Evolutionary conservation across 2,113 vertebrate genomes (phyloP).

Genomic region (Leucoraja erinaceus): DNA sequence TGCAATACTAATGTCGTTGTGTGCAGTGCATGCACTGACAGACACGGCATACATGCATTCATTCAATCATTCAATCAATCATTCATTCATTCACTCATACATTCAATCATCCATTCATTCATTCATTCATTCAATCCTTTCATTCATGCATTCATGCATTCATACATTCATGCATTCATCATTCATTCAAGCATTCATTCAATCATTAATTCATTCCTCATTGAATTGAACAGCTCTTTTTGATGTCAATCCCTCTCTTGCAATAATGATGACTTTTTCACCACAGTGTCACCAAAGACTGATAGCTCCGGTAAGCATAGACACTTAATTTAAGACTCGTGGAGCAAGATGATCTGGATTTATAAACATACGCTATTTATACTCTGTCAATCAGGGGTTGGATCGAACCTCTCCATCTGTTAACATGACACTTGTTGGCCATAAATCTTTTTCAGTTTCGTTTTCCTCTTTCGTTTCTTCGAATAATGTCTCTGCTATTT

Average conservation of each 20-base stretch:
- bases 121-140: too few relatives aligned
- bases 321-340: background rate
- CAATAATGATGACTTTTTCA: background rate
- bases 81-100: too few relatives aligned
- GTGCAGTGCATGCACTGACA: too few relatives aligned
- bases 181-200: too few relatives aligned
- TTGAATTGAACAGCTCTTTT: background rate
- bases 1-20: too few relatives aligned
- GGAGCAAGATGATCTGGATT: background rate
- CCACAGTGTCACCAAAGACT: background rate
- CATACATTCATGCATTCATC: too few relatives aligned
- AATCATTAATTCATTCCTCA: too few relatives aligned
- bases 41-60: too few relatives aligned
- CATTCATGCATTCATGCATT: too few relatives aligned
- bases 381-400: background rate
- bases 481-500: background rate
- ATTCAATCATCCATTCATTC: too few relatives aligned
- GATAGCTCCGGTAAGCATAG: background rate
- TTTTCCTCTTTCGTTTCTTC: background rate
- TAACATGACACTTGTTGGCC: background rate
- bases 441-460: background rate
- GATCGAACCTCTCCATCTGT: background rate
- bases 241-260: background rate
- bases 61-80: too few relatives aligned
- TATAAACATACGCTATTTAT: background rate